A percentile compares a stretch with the other conserved stretches of the same genome.
Conservation (phyloP, 2,888 invertebrate species). For the Microctonus aethiopoides region DNA sequence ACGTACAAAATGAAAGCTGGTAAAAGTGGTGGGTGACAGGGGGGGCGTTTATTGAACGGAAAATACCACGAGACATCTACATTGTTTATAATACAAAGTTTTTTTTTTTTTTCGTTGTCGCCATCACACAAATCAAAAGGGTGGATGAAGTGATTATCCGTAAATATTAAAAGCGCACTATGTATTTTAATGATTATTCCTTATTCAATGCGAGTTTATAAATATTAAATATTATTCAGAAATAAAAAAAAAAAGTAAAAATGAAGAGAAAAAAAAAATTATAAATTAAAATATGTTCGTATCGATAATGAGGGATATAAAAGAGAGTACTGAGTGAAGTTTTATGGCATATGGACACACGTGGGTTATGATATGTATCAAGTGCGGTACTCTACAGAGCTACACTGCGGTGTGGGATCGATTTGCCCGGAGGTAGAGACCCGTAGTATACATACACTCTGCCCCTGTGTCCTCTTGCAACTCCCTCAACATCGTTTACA, state of each 20-base stretch:
- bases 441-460: slow-evolving; percentile 28
- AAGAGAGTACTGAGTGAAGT: neutral
- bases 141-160: slow-evolving; percentile 1
- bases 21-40: neutral
- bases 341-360: neutral
- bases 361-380: neutral
- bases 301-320: neutral
- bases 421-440: slow-evolving; percentile 59
- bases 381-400: neutral
- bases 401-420: slow-evolving; percentile 63
- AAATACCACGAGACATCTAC: neutral
- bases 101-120: too few species aligned
- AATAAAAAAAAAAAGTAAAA: neutral
- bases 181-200: too few species aligned
- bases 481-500: slow-evolving; percentile 48
- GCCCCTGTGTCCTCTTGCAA: slow-evolving; percentile 30
- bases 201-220: too few species aligned
- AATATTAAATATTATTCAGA: too few species aligned
- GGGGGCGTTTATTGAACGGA: neutral
- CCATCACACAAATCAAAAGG: too few species aligned
- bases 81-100: too few species aligned
- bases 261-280: slow-evolving; percentile 7
- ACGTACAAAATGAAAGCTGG: neutral
- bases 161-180: too few species aligned
- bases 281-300: neutral